These are phyloP conservation scores for Anhinga anhinga DNA, from an alignment of 2,113 vertebrate genomes.

Conservation along the genomic window DNA sequence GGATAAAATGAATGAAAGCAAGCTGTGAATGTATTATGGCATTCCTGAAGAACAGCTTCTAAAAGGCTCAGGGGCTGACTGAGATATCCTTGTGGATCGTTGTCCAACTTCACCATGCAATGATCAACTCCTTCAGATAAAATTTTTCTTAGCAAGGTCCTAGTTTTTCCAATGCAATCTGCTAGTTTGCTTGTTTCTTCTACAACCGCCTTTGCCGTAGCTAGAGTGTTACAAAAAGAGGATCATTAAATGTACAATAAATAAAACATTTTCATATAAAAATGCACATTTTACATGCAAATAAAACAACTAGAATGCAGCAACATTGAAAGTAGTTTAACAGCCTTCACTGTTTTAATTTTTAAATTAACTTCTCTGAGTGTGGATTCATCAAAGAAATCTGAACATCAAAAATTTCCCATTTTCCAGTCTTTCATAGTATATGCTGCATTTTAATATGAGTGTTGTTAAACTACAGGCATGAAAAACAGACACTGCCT, in stretches of 20 bases:
- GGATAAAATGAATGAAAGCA: conserved; percentile 99
- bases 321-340: too few relatives aligned
- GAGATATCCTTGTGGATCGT: conserved; percentile 95
- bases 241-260: background rate
- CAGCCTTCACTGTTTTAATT: too few relatives aligned
- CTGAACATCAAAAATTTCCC: background rate
- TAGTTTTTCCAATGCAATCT: conserved; percentile 96
- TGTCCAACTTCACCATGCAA: conserved; percentile 94
- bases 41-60: conserved; percentile 96
- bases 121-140: conserved; percentile 97
- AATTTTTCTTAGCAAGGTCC: conserved; percentile 95
- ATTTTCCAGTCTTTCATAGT: background rate
- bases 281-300: background rate
- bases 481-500: background rate
- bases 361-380: too few relatives aligned
- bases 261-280: background rate
- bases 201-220: conserved; percentile 91
- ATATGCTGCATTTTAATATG: background rate
- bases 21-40: conserved; percentile 97
- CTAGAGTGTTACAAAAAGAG: conserved; percentile 66
- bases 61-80: conserved; percentile 93
- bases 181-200: conserved; percentile 98
- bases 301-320: background rate
- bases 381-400: too few relatives aligned
- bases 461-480: background rate